These are phyloP conservation scores for Sturnus vulgaris DNA, from an alignment of 2,113 vertebrate genomes.

Conservation along the genomic window DNA sequence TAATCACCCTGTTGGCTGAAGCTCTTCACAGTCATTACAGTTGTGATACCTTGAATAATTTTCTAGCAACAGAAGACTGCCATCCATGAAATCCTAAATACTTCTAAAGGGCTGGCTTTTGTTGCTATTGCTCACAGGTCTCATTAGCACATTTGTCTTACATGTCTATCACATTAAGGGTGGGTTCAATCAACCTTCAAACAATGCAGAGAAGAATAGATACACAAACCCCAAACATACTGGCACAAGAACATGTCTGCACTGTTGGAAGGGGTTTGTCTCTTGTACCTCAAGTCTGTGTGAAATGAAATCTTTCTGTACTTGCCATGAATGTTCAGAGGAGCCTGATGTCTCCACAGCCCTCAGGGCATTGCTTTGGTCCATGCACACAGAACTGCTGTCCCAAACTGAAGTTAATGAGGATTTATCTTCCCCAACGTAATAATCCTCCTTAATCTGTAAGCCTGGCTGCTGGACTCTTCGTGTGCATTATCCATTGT, in stretches of 20 bases:
- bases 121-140: neutral
- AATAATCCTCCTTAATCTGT: neutral
- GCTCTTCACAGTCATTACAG: neutral
- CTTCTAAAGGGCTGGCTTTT: neutral
- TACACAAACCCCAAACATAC: neutral
- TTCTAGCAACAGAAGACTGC: neutral
- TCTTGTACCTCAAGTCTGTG: neutral
- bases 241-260: neutral
- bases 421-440: neutral
- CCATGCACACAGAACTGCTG: neutral
- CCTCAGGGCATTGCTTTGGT: neutral
- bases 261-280: neutral
- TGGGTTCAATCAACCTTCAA: neutral
- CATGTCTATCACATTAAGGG: neutral
- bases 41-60: neutral
- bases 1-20: neutral
- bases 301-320: neutral
- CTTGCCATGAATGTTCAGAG: neutral
- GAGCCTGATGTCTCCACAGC: neutral
- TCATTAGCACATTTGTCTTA: neutral
- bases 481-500: neutral
- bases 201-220: neutral
- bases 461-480: neutral
- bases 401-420: neutral
- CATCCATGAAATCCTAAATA: neutral